Percentiles rank a stretch among this genome's conserved stretches.
Conservation (phyloP, 1,140 invertebrate species). For the Drosophila melanogaster region DNA sequence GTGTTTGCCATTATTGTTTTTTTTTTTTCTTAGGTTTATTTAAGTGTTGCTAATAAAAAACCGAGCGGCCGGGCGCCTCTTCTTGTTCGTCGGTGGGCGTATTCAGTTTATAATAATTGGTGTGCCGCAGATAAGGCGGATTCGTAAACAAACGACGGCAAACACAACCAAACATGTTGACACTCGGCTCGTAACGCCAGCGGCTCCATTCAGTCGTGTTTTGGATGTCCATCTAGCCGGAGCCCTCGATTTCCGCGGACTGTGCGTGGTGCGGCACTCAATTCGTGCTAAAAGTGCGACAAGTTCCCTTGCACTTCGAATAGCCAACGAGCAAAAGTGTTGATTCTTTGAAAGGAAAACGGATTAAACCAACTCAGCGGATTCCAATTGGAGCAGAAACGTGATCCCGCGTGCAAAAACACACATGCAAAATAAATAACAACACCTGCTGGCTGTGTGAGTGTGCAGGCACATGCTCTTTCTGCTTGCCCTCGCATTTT, state of each 20-base stretch:
- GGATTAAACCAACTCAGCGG: slow-evolving; percentile 13
- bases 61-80: slow-evolving; percentile 10
- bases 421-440: slow-evolving; percentile 10
- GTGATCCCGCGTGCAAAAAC: slow-evolving; percentile 48
- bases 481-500: slow-evolving; percentile 29
- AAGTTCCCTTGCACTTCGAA: slow-evolving; percentile 8
- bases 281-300: slow-evolving; percentile 10
- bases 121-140: slow-evolving; percentile 44
- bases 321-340: slow-evolving; percentile 8
- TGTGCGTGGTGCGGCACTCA: background rate
- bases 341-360: slow-evolving; percentile 1
- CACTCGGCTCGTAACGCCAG: slow-evolving; percentile 8
- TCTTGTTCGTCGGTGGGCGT: slow-evolving; percentile 37
- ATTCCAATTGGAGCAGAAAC: slow-evolving; percentile 48
- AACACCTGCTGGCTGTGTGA: slow-evolving; percentile 12
- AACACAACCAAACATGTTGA: slow-evolving; percentile 37
- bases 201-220: slow-evolving; percentile 25
- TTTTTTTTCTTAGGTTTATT: slow-evolving; percentile 47
- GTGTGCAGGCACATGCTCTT: slow-evolving; percentile 28
- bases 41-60: slow-evolving; percentile 29
- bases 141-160: slow-evolving; percentile 44
- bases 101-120: slow-evolving; percentile 32
- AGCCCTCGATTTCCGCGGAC: slow-evolving; percentile 7
- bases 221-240: slow-evolving; percentile 6
- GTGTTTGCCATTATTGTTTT: slow-evolving; percentile 22